These are phyloP conservation scores for Ammodytes dubius DNA, from an alignment of 2,113 vertebrate species.

Conservation along the genomic window DNA sequence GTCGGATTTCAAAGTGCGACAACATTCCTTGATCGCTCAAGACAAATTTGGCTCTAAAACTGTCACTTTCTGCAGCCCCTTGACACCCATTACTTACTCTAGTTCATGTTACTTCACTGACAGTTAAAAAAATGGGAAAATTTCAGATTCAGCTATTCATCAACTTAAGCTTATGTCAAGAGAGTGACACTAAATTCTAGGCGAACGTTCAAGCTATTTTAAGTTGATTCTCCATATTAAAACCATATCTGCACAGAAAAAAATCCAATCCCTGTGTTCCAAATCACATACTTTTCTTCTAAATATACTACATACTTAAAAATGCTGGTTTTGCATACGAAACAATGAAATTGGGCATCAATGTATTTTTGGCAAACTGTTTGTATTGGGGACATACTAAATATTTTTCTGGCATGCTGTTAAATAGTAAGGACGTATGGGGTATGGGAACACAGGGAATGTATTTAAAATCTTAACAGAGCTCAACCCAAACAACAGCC, in stretches of 20 bases:
- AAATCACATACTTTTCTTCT: too few species aligned
- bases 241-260: not conserved
- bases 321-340: too few species aligned
- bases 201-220: not conserved
- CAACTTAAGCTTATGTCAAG: not conserved
- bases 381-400: too few species aligned
- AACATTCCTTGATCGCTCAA: not conserved
- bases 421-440: too few species aligned
- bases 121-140: slow-evolving; percentile 17
- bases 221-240: not conserved
- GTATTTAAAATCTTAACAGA: not conserved
- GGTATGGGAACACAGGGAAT: too few species aligned
- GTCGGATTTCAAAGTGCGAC: slow-evolving; percentile 9
- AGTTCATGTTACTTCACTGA: not conserved
- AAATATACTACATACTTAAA: too few species aligned
- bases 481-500: not conserved
- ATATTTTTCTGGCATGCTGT: too few species aligned
- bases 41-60: not conserved
- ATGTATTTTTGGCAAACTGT: too few species aligned
- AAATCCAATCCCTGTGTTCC: too few species aligned
- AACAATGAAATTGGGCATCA: too few species aligned
- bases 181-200: not conserved
- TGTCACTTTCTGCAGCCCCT: not conserved
- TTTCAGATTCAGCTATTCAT: not conserved
- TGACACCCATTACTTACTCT: not conserved